Evolutionary conservation across 1,140 invertebrate genomes (phyloP), one percentile per base, ranked within the genome.

Genomic region (Odontomachus brunneus): DNA sequence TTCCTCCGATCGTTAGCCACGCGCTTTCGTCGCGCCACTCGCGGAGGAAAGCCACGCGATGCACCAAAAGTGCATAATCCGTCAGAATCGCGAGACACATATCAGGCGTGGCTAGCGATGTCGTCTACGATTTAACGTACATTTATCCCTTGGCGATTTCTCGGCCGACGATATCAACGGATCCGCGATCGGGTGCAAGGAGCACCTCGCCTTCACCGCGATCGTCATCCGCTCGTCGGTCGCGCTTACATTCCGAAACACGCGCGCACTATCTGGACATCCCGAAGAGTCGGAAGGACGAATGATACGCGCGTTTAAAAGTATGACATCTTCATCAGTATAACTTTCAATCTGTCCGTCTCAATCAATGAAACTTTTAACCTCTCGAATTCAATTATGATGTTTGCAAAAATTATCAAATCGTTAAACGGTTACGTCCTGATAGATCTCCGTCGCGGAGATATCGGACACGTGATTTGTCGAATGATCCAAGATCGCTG

Each of bases 171-270:
- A 53, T 33, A 59, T 48, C 22, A 57, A 48, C 29, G 74, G 74
- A 74, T 74, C 12, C 15, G 38, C 76, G 82, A 89, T 88, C 51
- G 59, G 59, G 11, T 9, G 75, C 55, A 84, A 48, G 14, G 14
- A 48, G 17, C 2, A 5, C 29, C 12, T 29, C 62, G n/a, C 17
- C 49, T 55, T 66, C 38, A 57, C 65, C 9, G 29, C 26, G 71
- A 84, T 76, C 55, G 76, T 22, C 19, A 65, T 83, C 48, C 73
- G 62, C 63, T 88, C 69, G 71, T 66, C 48, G 74, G 74, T 66
- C 66, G 65, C 55, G 87, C 86, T 90, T 89, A 73, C 84, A 74
- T 63, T 22, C 81, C 72, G 86, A 87, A 73, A 55, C 86, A 87
- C 85, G 86, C 82, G 63, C 75, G 85, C 85, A 87, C 78, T 67